Conservation (phyloP, 2,797 vertebrate species). For the Pangasius larnaudii region DNA sequence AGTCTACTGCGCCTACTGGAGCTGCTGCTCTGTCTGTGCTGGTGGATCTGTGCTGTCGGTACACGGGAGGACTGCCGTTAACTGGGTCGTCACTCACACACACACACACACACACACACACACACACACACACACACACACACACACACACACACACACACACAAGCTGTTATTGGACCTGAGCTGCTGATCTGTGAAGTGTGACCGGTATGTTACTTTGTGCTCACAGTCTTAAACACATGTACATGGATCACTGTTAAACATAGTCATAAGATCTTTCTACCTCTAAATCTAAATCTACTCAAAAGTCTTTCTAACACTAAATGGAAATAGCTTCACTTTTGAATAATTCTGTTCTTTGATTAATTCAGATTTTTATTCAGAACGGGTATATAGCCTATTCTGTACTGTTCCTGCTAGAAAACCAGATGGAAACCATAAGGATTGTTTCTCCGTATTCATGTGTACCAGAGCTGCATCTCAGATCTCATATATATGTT, state of each 20-base stretch:
- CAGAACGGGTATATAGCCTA: too few species aligned
- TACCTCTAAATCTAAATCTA: not conserved
- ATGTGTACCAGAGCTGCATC: not conserved
- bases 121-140: not conserved
- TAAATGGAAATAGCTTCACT: not conserved
- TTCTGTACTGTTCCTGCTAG: not conserved
- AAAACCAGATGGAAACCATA: not conserved
- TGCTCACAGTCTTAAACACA: not conserved
- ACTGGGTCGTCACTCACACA: not conserved
- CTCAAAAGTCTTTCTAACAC: not conserved
- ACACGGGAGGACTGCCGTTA: not conserved
- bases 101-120: not conserved
- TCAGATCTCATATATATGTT: not conserved
- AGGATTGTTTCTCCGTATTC: not conserved
- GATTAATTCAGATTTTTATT: not conserved
- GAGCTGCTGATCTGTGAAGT: conserved; percentile 34
- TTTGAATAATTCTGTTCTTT: not conserved
- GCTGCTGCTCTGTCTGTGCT: not conserved
- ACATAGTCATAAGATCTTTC: not conserved
- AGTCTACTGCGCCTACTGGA: not conserved
- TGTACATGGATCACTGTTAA: not conserved
- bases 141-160: not conserved
- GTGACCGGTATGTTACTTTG: conserved; percentile 17
- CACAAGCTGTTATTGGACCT: not conserved
- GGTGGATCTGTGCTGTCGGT: conserved; percentile 9